Percentiles rank a stretch among this genome's conserved stretches.
Conservation (phyloP, 2,888 invertebrate species). For the Helleia helle region DNA sequence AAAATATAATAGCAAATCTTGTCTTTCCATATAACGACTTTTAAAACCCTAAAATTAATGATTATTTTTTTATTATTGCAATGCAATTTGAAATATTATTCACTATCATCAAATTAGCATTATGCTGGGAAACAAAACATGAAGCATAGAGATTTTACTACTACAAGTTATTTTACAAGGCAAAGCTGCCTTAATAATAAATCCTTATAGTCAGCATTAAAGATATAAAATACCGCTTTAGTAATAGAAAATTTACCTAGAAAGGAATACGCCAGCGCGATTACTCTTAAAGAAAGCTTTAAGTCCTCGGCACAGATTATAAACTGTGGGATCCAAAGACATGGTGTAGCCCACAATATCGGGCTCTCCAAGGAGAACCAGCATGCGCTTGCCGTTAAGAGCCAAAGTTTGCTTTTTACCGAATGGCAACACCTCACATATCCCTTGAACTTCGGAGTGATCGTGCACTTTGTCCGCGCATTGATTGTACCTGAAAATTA, state of each 20-base stretch:
- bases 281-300: constrained; percentile 71
- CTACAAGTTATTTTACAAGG: too few species aligned
- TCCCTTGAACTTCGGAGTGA: constrained; percentile 59
- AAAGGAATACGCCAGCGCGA: constrained; percentile 62
- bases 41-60: constrained; percentile 49
- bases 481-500: constrained; percentile 44
- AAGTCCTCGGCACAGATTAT: constrained; percentile 68
- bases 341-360: constrained; percentile 64
- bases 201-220: too few species aligned
- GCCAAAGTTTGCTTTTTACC: constrained; percentile 54
- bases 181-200: too few species aligned
- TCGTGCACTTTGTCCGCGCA: constrained; percentile 59
- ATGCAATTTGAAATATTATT: too few species aligned
- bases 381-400: constrained; percentile 56
- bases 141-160: too few species aligned
- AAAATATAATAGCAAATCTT: constrained; percentile 76
- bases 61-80: too few species aligned
- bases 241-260: constrained; percentile 35
- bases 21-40: constrained; percentile 75
- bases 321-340: constrained; percentile 57
- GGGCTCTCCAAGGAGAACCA: constrained; percentile 53
- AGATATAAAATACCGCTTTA: too few species aligned
- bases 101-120: too few species aligned
- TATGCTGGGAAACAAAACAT: too few species aligned
- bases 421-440: constrained; percentile 61